A percentile compares a stretch with the other conserved stretches of the same genome.
Conservation (phyloP, 2,888 invertebrate genomes). For the Amphimallon solstitiale region DNA sequence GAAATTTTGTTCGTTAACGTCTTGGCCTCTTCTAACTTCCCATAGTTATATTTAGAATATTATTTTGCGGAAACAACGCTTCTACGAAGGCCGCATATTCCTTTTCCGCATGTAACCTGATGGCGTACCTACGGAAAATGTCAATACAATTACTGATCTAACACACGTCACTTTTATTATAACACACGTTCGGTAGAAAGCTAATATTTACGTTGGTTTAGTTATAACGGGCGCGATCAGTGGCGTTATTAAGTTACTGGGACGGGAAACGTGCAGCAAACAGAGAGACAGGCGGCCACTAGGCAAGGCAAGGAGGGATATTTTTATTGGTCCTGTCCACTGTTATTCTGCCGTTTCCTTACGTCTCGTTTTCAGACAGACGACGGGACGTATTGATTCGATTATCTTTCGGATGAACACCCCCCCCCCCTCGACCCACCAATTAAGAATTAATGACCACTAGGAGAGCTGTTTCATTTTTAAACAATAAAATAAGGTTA, state of each 20-base stretch:
- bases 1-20: no score
- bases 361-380: neutral
- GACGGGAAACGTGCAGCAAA: constrained; percentile 35
- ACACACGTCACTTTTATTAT: constrained; percentile 53
- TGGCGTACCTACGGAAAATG: constrained; percentile 45
- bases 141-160: constrained; percentile 53
- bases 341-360: constrained; percentile 6
- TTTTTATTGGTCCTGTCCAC: constrained; percentile 9
- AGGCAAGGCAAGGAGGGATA: neutral
- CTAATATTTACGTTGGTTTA: constrained; percentile 55
- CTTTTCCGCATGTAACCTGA: no score
- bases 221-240: constrained; percentile 52
- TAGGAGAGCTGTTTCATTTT: constrained; percentile 12
- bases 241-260: constrained; percentile 52
- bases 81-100: no score
- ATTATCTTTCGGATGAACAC: no score
- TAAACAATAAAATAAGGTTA: constrained; percentile 12
- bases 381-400: no score
- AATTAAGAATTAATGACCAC: constrained; percentile 21
- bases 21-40: no score
- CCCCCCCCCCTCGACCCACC: no score
- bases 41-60: no score
- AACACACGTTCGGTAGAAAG: constrained; percentile 51
- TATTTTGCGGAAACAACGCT: no score
- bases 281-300: constrained; percentile 7